These are phyloP conservation scores for Drosophila phalerata DNA, from an alignment of 2,888 invertebrate genomes.

Conservation along the genomic window DNA sequence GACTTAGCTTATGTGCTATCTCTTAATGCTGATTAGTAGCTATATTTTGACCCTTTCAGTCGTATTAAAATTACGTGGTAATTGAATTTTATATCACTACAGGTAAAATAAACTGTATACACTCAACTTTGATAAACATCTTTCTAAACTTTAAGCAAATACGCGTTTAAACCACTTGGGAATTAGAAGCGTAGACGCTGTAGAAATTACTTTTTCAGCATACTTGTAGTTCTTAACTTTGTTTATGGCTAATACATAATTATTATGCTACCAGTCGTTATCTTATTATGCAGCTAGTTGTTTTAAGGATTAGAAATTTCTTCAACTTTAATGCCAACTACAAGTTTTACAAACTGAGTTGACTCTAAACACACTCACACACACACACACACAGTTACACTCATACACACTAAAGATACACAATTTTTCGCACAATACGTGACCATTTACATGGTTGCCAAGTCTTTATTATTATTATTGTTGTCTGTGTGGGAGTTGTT, in stretches of 20 bases:
- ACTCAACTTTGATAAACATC: not conserved
- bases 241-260: slow-evolving; percentile 12
- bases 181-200: slow-evolving; percentile 8
- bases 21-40: not conserved
- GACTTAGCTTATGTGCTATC: not conserved
- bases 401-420: slow-evolving; percentile 8
- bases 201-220: slow-evolving; percentile 1
- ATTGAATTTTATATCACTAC: not conserved
- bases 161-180: slow-evolving; percentile 14
- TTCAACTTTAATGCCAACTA: slow-evolving; percentile 23
- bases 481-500: slow-evolving; percentile 13
- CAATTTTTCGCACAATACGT: slow-evolving; percentile 57
- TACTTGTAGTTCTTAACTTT: not conserved
- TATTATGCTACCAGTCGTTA: slow-evolving; percentile 4
- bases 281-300: slow-evolving; percentile 29
- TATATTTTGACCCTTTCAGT: no score
- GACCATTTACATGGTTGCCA: slow-evolving; percentile 58
- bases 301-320: slow-evolving; percentile 20
- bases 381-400: slow-evolving; percentile 13
- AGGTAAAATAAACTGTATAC: not conserved
- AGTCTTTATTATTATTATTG: slow-evolving; percentile 22
- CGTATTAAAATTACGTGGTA: no score
- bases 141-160: not conserved
- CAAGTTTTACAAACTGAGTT: slow-evolving; percentile 26
- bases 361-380: slow-evolving; percentile 14